Base-by-base conservation (phyloP, 2,797 vertebrate genomes). In the Arremon aurantiirostris region DNA sequence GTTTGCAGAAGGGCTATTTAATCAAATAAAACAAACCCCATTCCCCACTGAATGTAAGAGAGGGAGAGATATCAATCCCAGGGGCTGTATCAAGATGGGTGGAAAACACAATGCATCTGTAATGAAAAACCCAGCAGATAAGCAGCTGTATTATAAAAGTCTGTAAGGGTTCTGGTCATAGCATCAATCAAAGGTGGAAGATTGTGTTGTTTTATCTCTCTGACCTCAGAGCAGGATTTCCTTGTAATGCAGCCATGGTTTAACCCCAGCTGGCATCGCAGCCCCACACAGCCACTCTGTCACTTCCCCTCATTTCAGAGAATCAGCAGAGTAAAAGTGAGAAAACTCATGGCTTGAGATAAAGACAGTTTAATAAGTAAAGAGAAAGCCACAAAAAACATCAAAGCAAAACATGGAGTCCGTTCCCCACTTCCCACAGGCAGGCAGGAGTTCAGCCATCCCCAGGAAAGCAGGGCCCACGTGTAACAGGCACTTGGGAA, bases 1-100 rank as follows among this genome's bases (percentile, higher is more conserved):
- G 78, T 86, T 97, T 93, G 82, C 79, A 95, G 91, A 92, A 93
- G n/a, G 72, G 68, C 64, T 92, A 64, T 76, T 92, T 94, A 94
- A 94, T 95, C 91, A 94, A 86, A 94, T 80, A 89, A 91, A 95
- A 28, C 80, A 92, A 71, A 59, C 32, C 50, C 59, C 34, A 11
- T 90, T 96, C 86, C 78, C 88, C 37, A 18, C 70, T 91, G 92
- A 94, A 71, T 76, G n/a, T 42, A 56, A 77, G 53, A 61, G 65
- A 85, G 49, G 47, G 66, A 94, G 64, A 52, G 37, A 76, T 59
- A 91, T 81, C 93, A 94, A 73, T 94, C 82, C 81, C 53, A 52
- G 17, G 23, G 56, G 41, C 68, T 88, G 24, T 72, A 72, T 94
- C 91, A 76, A 94, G 94, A 94, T 84, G 76, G 37, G 79, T 78